These are phyloP conservation scores for Ladona fulva DNA, from an alignment of 1,140 invertebrate species.

Conservation along the genomic window DNA sequence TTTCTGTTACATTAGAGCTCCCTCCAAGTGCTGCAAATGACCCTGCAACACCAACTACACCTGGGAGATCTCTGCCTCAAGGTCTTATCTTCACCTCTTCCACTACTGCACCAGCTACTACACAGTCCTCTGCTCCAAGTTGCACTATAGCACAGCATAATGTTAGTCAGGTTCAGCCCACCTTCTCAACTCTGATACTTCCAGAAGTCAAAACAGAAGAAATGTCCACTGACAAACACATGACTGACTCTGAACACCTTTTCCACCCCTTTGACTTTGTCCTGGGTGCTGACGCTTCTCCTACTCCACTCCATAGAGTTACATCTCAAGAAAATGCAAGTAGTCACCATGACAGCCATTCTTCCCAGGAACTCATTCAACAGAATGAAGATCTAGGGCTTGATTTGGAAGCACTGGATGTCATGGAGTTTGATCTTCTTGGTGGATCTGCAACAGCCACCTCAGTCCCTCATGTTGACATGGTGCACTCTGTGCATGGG, in stretches of 20 bases:
- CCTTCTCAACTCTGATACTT: conserved; percentile 22
- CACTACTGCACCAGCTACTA: conserved; percentile 18
- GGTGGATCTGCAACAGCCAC: background rate
- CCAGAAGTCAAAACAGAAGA: background rate
- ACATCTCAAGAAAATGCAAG: conserved; percentile 5
- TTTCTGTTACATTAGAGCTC: conserved; percentile 48
- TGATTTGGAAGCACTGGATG: conserved; percentile 43
- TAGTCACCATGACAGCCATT: background rate
- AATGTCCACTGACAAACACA: conserved; percentile 29
- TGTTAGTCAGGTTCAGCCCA: conserved; percentile 33
- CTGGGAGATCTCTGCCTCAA: conserved; percentile 36
- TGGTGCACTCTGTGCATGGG: conserved; percentile 35
- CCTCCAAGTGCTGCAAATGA: conserved; percentile 77
- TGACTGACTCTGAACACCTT: conserved; percentile 24
- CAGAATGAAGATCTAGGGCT: conserved; percentile 39
- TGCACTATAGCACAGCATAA: conserved; percentile 29
- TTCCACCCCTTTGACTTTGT: conserved; percentile 27
- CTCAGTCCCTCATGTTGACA: background rate
- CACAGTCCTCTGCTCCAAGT: conserved; percentile 17
- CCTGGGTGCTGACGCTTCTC: background rate
- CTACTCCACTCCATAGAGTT: background rate
- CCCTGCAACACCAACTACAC: conserved; percentile 57
- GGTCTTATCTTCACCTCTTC: conserved; percentile 35
- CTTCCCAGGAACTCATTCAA: conserved; percentile 28
- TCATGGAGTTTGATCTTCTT: conserved; percentile 41